Evolutionary conservation across 2,888 invertebrate species (phyloP), one percentile per base, ranked within the genome.

Genomic region (Acleris literana): DNA sequence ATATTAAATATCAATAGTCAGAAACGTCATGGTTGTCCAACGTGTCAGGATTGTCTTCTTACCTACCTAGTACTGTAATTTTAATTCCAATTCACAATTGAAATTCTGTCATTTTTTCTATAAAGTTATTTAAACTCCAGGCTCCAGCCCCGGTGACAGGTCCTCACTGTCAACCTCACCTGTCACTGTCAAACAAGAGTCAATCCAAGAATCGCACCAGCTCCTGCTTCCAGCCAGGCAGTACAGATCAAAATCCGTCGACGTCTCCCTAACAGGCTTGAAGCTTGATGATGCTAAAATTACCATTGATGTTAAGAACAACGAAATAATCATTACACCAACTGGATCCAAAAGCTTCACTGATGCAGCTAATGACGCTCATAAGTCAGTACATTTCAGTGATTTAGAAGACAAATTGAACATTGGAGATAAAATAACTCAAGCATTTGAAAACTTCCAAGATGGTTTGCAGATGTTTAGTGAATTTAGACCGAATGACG

Each of bases 221-320:
- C 78, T 92, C 0, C 82, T 84, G 69, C 80, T 90, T 16, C 92
- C 92, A 16, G 66, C 80, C 64, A 86, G 92, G 68, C 93, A 93
- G 70, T 86, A 84, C 70, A 82, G 94, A 46, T 94, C 94, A 0
- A 93, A 92, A 80, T 94, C 94, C 0, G 92, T 94, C 2, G 94
- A 94, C 69, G 91, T 93, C 1, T 87, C 93, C 1, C 82, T 93
- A 2, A 77, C 86, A 2, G 85, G 85, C 1, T 71, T 92, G 5
- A 82, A 78, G 46, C 71, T 91, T 5, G 88, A 90, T 7, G 91
- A 90, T 18, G 87, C 91, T 20, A 86, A 85, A 80, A 85, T 92
- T 20, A 90, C 89, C 0, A 84, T 92, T 5, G 88, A 92, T 57
- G 83, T 86, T 69, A 86, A 85, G 71, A 89, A 85, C n/a, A 90